Percentiles rank a stretch among this genome's conserved stretches.
phyloP scores from a whole-genome alignment of 2,888 invertebrate species.

The Oscheius sp. region DNA sequence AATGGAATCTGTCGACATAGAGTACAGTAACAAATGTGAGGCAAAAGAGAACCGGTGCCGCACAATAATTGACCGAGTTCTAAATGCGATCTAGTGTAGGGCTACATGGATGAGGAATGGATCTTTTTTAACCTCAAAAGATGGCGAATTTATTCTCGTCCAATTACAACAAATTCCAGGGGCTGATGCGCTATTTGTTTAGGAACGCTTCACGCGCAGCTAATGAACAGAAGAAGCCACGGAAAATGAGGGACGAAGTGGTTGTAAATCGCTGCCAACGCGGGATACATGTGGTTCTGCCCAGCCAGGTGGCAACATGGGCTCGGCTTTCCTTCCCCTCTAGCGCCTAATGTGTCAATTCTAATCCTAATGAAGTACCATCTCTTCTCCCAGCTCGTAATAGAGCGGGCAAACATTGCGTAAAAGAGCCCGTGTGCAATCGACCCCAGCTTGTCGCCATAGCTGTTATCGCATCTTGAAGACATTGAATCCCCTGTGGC shows the following conservation, averaged over 20 bases:
- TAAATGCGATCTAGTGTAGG: slow-evolving; percentile 4
- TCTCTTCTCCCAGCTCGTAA: slow-evolving; percentile 12
- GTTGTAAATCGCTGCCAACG: slow-evolving; percentile 14
- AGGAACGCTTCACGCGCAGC: too few species aligned
- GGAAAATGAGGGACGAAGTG: slow-evolving; percentile 1
- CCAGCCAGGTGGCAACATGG: slow-evolving; percentile 25
- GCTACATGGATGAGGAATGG: not conserved
- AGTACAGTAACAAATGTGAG: slow-evolving; percentile 19
- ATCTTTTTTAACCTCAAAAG: not conserved
- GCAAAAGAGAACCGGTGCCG: slow-evolving; percentile 14
- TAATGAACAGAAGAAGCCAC: too few species aligned
- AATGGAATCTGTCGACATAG: not conserved
- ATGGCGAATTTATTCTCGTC: not conserved
- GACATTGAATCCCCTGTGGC: slow-evolving; percentile 18
- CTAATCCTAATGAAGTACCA: slow-evolving; percentile 33
- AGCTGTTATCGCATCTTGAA: slow-evolving; percentile 24
- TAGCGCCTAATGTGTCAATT: not conserved
- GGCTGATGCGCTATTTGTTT: too few species aligned
- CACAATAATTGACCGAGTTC: slow-evolving; percentile 5
- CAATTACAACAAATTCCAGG: too few species aligned
- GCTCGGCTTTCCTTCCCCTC: not conserved
- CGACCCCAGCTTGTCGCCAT: slow-evolving; percentile 1
- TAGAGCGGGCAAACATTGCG: slow-evolving; percentile 26
- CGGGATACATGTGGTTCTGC: slow-evolving; percentile 24
- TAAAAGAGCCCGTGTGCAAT: slow-evolving; percentile 22